Conservation (phyloP, 2,888 invertebrate genomes). For the Dolomedes plantarius region DNA sequence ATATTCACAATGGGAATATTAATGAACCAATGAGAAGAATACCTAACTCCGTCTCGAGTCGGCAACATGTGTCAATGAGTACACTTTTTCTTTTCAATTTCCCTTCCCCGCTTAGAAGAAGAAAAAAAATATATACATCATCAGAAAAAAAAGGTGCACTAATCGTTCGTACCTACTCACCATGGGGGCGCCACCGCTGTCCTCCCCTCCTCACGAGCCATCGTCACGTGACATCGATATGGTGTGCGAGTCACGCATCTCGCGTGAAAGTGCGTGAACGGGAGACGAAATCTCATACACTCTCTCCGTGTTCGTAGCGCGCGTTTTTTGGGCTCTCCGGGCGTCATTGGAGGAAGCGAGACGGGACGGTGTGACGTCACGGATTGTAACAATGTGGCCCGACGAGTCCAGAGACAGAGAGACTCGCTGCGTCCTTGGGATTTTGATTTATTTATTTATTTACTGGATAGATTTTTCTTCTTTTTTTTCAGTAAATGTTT, state of each 20-base stretch:
- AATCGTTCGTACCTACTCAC: conserved; percentile 33
- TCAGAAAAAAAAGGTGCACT: background rate
- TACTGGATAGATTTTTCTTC: background rate
- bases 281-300: conserved; percentile 20
- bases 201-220: conserved; percentile 22
- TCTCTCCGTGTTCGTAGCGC: background rate
- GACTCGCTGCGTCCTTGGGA: conserved; percentile 24
- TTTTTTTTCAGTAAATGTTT: background rate
- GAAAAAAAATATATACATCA: no score
- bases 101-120: no score
- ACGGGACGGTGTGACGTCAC: conserved; percentile 26
- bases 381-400: conserved; percentile 26
- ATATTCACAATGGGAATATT: no score
- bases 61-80: no score
- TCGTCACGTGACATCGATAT: conserved; percentile 19
- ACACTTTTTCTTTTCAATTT: no score
- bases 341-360: conserved; percentile 15
- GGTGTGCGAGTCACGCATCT: conserved; percentile 35
- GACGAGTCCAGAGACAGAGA: conserved; percentile 27
- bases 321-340: background rate
- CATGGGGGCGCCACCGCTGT: conserved; percentile 21
- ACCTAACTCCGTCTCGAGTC: no score
- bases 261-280: conserved; percentile 36
- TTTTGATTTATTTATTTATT: background rate
- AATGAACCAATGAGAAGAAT: no score